These are phyloP conservation scores for Amphipoea oculea DNA, from an alignment of 2,888 invertebrate genomes.

Conservation along the genomic window DNA sequence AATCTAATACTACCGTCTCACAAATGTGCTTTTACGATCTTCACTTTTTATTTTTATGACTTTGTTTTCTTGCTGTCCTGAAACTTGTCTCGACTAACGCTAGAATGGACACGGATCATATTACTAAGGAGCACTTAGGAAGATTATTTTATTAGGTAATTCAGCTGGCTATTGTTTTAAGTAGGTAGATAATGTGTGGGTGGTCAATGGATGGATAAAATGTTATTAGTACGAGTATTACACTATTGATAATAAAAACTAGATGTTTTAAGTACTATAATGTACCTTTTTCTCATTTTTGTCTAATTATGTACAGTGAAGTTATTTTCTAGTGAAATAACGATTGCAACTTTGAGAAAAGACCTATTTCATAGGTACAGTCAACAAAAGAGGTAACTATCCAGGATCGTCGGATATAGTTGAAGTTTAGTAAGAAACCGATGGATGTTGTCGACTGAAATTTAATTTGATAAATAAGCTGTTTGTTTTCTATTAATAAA, in stretches of 20 bases:
- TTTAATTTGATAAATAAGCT: no score
- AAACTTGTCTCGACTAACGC: constrained; percentile 62
- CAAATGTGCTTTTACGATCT: constrained; percentile 52
- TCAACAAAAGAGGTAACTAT: no score
- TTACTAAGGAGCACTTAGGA: constrained; percentile 42
- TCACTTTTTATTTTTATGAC: constrained; percentile 53
- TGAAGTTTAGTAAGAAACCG: no score
- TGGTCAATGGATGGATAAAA: neutral
- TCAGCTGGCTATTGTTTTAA: constrained; percentile 30
- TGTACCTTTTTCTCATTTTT: neutral
- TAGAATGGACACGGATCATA: constrained; percentile 34
- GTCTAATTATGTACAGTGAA: neutral
- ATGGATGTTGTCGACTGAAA: no score
- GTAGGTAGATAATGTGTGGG: neutral
- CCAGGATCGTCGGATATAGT: no score
- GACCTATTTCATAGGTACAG: neutral
- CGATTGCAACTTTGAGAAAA: neutral
- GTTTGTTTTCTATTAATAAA: no score
- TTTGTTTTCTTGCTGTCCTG: constrained; percentile 54
- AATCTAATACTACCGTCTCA: constrained; percentile 14
- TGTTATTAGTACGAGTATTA: neutral
- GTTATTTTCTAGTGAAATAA: neutral
- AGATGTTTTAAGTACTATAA: neutral
- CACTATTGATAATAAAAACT: neutral
- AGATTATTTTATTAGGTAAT: constrained; percentile 41